These are phyloP conservation scores for Sebastolobus altivelis DNA, from an alignment of 2,797 vertebrate genomes.

Conservation along the genomic window DNA sequence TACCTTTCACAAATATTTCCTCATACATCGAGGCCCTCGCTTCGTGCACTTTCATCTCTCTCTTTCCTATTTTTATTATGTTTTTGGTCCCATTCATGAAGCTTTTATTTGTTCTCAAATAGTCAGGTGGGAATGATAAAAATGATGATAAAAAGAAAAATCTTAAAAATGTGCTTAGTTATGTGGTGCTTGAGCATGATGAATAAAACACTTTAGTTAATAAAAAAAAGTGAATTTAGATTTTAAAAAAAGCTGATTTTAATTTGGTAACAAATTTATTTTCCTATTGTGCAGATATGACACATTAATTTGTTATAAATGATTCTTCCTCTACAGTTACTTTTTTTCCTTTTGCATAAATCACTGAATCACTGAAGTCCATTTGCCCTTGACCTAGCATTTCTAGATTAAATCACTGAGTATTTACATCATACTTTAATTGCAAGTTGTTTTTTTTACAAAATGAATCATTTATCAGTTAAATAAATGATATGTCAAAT, in stretches of 20 bases:
- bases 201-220: background rate
- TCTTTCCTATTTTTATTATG: constrained; percentile 19
- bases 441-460: background rate
- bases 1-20: constrained; percentile 73
- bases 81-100: constrained; percentile 23
- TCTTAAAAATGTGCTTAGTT: background rate
- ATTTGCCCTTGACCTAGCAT: background rate
- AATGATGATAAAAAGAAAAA: background rate
- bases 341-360: background rate
- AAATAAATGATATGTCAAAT: background rate
- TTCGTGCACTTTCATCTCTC: constrained; percentile 29
- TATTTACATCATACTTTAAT: background rate
- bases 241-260: background rate
- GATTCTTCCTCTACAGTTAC: background rate
- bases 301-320: background rate
- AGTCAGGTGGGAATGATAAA: constrained; percentile 5
- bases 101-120: constrained; percentile 9
- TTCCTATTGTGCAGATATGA: background rate
- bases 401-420: background rate
- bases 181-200: background rate
- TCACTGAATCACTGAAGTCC: background rate
- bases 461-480: background rate
- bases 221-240: background rate
- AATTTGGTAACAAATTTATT: background rate
- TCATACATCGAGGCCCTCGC: constrained; percentile 43